Evolutionary conservation across 1,140 invertebrate genomes (phyloP).

Genomic region (Akabosia matsudoensis): DNA sequence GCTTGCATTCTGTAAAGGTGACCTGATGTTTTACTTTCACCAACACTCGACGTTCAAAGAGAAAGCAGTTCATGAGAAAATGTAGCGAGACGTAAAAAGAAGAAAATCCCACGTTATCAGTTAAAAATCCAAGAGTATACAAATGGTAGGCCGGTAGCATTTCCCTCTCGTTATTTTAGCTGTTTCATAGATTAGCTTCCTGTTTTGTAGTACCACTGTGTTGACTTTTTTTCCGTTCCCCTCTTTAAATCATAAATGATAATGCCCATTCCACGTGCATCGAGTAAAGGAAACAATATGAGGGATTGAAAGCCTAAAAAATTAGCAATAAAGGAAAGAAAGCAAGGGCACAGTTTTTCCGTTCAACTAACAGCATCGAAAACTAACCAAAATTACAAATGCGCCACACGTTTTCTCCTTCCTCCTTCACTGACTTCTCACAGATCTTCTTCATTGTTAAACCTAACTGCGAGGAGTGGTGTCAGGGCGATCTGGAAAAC

Average conservation of each 20-base stretch:
- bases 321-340: neutral
- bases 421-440: neutral
- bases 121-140: too few species aligned
- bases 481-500: neutral
- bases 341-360: neutral
- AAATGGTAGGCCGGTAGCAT: neutral
- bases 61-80: too few species aligned
- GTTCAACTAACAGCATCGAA: neutral
- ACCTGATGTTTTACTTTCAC: too few species aligned
- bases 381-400: neutral
- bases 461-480: neutral
- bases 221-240: neutral
- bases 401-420: neutral
- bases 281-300: neutral
- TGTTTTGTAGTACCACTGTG: neutral
- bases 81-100: too few species aligned
- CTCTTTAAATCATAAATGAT: conserved; percentile 14
- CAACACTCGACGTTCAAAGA: too few species aligned
- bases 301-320: too few species aligned
- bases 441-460: neutral
- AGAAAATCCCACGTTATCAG: too few species aligned
- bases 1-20: too few species aligned
- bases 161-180: neutral
- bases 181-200: neutral
- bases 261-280: neutral